Evolutionary conservation across 2,113 vertebrate species (phyloP).

Genomic region (Tragelaphus scriptus): DNA sequence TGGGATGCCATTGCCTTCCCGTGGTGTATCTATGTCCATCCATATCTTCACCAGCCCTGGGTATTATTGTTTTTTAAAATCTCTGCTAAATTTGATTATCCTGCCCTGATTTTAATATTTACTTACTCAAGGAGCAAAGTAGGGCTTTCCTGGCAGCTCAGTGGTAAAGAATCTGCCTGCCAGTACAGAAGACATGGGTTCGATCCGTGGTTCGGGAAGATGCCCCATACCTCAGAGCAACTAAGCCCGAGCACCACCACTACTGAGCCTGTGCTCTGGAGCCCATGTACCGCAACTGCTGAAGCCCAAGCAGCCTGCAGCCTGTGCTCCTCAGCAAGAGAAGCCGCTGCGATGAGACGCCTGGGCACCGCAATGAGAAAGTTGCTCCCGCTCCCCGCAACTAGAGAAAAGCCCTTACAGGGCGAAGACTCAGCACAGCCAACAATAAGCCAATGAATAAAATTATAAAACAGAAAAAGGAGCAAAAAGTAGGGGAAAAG

Average conservation of each 20-base stretch:
- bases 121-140: not conserved
- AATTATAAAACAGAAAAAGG: not conserved
- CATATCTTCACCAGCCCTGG: not conserved
- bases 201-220: not conserved
- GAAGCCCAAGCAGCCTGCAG: not conserved
- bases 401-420: not conserved
- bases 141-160: not conserved
- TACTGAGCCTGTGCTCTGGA: not conserved
- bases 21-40: not conserved
- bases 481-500: not conserved
- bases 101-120: not conserved
- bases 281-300: not conserved
- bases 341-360: not conserved
- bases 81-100: not conserved
- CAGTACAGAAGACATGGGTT: not conserved
- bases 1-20: no score
- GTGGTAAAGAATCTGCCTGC: not conserved
- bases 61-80: not conserved
- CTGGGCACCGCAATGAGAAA: fast-evolving
- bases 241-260: not conserved
- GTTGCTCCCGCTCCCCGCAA: not conserved
- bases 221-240: not conserved
- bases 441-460: not conserved
- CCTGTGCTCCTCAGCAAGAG: not conserved
- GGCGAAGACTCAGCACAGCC: not conserved